Evolutionary conservation across 2,113 vertebrate genomes (phyloP), one percentile per base, ranked within the genome.

Genomic region (Bothrops jararaca): DNA sequence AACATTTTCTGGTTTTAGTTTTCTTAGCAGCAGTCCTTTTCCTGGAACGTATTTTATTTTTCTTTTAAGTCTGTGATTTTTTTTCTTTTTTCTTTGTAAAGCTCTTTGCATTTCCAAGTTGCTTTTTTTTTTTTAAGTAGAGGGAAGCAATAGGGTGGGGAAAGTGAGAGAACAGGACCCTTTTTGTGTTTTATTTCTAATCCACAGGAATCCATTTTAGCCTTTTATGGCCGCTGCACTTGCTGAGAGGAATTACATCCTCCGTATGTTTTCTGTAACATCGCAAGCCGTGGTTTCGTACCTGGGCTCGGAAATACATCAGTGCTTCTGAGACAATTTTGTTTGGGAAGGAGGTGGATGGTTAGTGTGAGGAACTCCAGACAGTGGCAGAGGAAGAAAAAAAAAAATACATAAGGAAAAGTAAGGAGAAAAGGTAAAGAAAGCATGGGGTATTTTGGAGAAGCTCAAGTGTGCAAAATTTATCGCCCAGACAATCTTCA

Each of bases 41-140:
- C 98, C 97, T 98, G 98, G 97, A 98, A 98, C 95, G 96, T 97
- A 96, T 98, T 98, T 98, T 98, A 97, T 97, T 98, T 98, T 98
- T 97, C 97, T 98, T 98, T 98, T 97, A 98, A 98, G 97, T 97
- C 93, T 91, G 95, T 95, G 93, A 96, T 96, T 90, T 89, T 92
- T 95, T 97, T 95, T 9, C 48, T 50, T 91, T 96, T 97, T 95
- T 58, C 6, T 53, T 11, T 1, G 34, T 3, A 18, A 80, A 39
- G 0, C 93, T 94, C 91, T 91, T 94, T 94, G 96, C 96, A 94
- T 97, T 98, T 97, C 96, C 97, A 97, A 95, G 95, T 91, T 26
- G 95, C 95, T 97, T 97, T 95, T 96, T 96, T 95, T 96, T 95
- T 60, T 89, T 94, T 93, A 95, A 92, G 95, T 91, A 95, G 91